Evolutionary conservation across 2,888 invertebrate genomes (phyloP).

Genomic region (Pyrocoelia pectoralis): DNA sequence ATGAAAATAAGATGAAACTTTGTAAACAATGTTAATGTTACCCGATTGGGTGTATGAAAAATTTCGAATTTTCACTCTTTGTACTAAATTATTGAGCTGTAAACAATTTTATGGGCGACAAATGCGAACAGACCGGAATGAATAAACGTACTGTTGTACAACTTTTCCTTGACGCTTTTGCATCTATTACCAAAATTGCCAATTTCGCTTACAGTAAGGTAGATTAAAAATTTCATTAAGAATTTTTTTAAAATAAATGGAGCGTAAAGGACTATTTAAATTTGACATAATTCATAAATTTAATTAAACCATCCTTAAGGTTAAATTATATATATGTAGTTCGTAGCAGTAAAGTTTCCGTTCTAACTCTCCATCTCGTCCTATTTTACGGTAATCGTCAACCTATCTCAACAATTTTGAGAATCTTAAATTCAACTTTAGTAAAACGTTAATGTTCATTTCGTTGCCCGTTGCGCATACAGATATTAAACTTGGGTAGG

Average conservation of each 20-base stretch:
- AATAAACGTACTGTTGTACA: too few relatives aligned
- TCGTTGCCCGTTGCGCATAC: constrained; percentile 29
- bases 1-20: too few relatives aligned
- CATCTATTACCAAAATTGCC: too few relatives aligned
- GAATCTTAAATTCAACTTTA: constrained; percentile 30
- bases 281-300: constrained; percentile 34
- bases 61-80: too few relatives aligned
- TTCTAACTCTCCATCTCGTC: constrained; percentile 23
- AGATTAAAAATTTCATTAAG: constrained; percentile 31
- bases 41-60: too few relatives aligned
- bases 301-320: constrained; percentile 34
- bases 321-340: constrained; percentile 12
- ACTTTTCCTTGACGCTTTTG: too few relatives aligned
- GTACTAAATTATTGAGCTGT: too few relatives aligned
- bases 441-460: constrained; percentile 33
- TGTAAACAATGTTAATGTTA: too few relatives aligned
- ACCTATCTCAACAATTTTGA: constrained; percentile 22
- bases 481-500: constrained; percentile 34
- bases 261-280: constrained; percentile 23
- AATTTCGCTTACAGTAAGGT: too few relatives aligned
- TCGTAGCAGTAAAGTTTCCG: constrained; percentile 3
- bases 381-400: constrained; percentile 16
- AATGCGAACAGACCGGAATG: too few relatives aligned
- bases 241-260: constrained; percentile 27
- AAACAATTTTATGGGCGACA: too few relatives aligned